Evolutionary conservation across 64 coral and sea anemone species (phyloP), one percentile per base, ranked within the genome.

Genomic region (Dendrophyllia cribrosa): DNA sequence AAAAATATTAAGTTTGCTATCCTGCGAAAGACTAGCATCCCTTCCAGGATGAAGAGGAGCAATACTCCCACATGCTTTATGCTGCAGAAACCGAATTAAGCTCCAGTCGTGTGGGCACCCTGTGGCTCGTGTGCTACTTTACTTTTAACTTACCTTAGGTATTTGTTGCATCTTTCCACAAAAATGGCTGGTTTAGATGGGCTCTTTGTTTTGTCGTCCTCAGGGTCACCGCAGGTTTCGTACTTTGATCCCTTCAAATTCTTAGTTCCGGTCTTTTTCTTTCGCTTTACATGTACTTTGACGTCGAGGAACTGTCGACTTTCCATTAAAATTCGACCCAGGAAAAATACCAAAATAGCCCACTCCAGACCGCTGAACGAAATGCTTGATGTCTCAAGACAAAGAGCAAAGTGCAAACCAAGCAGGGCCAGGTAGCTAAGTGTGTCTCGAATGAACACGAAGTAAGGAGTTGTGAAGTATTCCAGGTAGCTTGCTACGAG

Each of bases 391-490:
- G 25, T 9, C 34, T 86, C 59, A 34, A 87, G 43, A 72, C 84
- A 87, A 6, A 87, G 34, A 58, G 51, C 47, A 58, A 69, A 49
- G 17, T 87, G 84, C 6, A 87, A 49, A 3, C 16, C 66, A 69
- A 87, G 68, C 19, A 87, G 45, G 20, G 46, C 65, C 6, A 87
- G 44, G 46, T 87, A 87, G 84, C 66, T 87, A 14, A 69, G 44
- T 7, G 84, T 87, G 43, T 87, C 65, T 9, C 84, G 65, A 9
- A 53, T 66, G 52, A 72, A 72, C 44, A 72, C 64, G 84, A 72
- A 87, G 70, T 87, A 87, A 51, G 84, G 84, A 45, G 66, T 87
- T 4, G 43, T 69, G 65, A 87, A 87, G 65, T 53, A 71, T 4
- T 87, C 84, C 5, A 49, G 25, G 61, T 86, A 86, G 11, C 58